These are phyloP conservation scores for Phaetusa simplex DNA, from an alignment of 2,113 vertebrate genomes.

Conservation along the genomic window DNA sequence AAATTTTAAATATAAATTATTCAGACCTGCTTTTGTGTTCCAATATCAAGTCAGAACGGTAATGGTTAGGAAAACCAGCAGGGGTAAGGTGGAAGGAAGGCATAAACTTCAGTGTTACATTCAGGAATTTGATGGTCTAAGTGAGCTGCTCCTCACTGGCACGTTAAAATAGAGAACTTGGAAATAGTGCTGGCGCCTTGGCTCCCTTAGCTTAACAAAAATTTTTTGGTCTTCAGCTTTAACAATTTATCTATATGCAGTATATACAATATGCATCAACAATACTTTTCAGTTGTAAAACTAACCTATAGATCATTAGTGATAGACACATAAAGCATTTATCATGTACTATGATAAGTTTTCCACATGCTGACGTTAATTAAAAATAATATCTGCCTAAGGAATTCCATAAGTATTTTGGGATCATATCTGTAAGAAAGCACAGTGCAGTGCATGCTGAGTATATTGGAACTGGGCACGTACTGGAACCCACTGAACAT, in stretches of 20 bases:
- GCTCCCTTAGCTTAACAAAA: background rate
- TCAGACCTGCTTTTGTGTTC: background rate
- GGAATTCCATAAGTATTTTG: background rate
- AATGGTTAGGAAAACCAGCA: background rate
- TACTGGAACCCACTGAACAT: background rate
- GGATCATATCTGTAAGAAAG: background rate
- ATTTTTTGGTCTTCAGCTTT: background rate
- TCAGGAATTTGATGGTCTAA: background rate
- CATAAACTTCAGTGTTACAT: background rate
- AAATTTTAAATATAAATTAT: background rate
- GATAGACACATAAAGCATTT: background rate
- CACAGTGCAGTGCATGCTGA: background rate
- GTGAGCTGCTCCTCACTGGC: background rate
- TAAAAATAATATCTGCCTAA: background rate
- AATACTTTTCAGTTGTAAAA: background rate
- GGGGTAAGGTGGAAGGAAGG: background rate
- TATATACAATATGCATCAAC: background rate
- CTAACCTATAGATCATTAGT: background rate
- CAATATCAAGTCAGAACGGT: background rate
- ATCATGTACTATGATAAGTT: accelerated
- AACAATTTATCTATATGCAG: background rate
- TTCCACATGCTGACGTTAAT: background rate
- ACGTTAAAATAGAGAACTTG: background rate
- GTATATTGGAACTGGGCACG: background rate
- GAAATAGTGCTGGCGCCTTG: background rate